phyloP scores from a whole-genome alignment of 64 coral and sea anemone species.

The Stylophora pistillata region DNA sequence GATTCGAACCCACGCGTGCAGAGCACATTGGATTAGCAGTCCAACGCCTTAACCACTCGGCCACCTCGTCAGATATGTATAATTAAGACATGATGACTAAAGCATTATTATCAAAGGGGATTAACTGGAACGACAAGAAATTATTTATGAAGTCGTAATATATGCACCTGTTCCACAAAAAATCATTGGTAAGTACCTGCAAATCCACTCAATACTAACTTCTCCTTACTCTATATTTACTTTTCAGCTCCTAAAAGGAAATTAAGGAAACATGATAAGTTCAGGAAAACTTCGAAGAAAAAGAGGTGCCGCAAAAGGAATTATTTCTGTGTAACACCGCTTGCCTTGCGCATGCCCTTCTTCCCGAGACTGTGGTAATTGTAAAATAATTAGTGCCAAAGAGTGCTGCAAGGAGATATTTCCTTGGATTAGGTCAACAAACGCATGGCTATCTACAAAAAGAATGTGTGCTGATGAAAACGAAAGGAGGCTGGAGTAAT shows the following conservation, averaged over 20 bases:
- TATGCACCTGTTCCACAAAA: no score
- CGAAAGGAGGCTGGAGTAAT: no score
- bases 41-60: slow-evolving; percentile 97
- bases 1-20: slow-evolving; percentile 93
- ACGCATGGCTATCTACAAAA: no score
- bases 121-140: no score
- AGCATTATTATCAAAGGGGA: no score
- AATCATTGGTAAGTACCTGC: no score
- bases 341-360: slow-evolving; percentile 16
- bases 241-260: slow-evolving; percentile 22
- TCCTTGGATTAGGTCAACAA: no score
- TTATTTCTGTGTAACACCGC: slow-evolving; percentile 17
- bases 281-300: not conserved
- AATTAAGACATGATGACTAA: not conserved
- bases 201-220: not conserved
- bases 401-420: no score
- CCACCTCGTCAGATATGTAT: slow-evolving; percentile 54
- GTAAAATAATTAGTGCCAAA: no score
- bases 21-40: slow-evolving; percentile 94
- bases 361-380: slow-evolving; percentile 34
- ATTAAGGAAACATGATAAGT: not conserved
- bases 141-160: no score
- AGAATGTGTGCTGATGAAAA: no score
- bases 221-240: not conserved
- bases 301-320: slow-evolving; percentile 17